These are phyloP conservation scores for Spodoptera picta DNA, from an alignment of 2,888 invertebrate species.

Conservation along the genomic window DNA sequence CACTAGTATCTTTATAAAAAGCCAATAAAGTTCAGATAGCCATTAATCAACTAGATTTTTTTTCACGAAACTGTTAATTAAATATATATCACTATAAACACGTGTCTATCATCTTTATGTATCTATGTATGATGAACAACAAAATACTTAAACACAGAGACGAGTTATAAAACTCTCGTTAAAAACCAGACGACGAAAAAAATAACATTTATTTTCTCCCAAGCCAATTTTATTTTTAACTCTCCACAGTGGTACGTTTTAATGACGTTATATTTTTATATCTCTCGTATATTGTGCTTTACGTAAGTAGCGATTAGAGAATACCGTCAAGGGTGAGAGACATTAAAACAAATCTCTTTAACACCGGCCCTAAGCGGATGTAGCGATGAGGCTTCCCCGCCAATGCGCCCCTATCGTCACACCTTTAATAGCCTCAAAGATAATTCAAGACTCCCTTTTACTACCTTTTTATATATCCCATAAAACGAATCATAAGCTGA, in stretches of 20 bases:
- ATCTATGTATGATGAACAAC: background rate
- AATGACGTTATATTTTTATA: slow-evolving; percentile 44
- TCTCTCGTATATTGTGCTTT: slow-evolving; percentile 30
- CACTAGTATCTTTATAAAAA: no score
- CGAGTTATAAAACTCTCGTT: slow-evolving; percentile 16
- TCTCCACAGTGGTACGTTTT: slow-evolving; percentile 28
- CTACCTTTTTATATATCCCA: slow-evolving; percentile 32
- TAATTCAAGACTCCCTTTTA: slow-evolving; percentile 42
- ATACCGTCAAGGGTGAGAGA: slow-evolving; percentile 53
- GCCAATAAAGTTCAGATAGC: no score
- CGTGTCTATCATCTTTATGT: background rate
- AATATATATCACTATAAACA: no score
- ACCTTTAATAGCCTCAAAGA: slow-evolving; percentile 52
- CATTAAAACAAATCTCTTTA: slow-evolving; percentile 59
- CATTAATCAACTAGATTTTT: no score
- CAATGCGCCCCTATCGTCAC: slow-evolving; percentile 24
- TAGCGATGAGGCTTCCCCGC: slow-evolving; percentile 58
- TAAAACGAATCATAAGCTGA: slow-evolving; percentile 34
- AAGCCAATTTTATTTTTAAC: slow-evolving; percentile 39
- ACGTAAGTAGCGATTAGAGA: slow-evolving; percentile 44
- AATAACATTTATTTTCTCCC: slow-evolving; percentile 13
- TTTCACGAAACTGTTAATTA: no score
- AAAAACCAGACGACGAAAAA: slow-evolving; percentile 19
- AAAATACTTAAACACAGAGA: slow-evolving; percentile 3
- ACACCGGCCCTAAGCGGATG: slow-evolving; percentile 62